Evolutionary conservation across 1,140 invertebrate genomes (phyloP).

Genomic region (Halyomorpha halys): DNA sequence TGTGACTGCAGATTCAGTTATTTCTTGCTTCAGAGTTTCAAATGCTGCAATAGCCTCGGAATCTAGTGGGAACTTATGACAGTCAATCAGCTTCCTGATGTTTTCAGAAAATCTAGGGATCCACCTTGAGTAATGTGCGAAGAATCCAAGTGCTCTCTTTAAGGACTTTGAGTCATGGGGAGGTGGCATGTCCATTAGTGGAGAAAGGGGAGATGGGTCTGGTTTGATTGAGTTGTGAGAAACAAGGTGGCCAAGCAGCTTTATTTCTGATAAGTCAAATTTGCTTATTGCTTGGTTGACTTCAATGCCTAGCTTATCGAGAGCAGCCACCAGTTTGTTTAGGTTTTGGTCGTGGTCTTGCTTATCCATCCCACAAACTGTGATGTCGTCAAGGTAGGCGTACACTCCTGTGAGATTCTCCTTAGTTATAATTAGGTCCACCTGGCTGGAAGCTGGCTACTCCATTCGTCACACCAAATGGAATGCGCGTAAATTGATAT

Average conservation of each 20-base stretch:
- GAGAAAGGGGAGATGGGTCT: background rate
- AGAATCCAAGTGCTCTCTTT: constrained; percentile 6
- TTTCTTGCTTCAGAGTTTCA: background rate
- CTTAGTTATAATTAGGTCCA: too few species aligned
- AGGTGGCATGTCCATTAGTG: background rate
- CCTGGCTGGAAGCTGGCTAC: too few species aligned
- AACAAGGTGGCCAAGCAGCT: background rate
- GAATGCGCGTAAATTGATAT: too few species aligned
- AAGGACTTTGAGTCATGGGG: background rate
- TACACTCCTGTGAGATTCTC: too few species aligned
- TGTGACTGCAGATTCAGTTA: background rate
- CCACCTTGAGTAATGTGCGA: constrained; percentile 14
- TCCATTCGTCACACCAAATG: too few species aligned
- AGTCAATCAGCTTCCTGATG: too few species aligned
- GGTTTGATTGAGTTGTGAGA: background rate
- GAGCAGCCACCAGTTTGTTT: background rate
- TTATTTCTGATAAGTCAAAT: background rate
- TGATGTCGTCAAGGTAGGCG: too few species aligned
- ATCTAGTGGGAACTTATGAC: background rate
- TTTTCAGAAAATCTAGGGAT: background rate
- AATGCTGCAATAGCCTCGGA: background rate
- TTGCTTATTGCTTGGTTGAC: background rate
- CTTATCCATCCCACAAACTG: too few species aligned
- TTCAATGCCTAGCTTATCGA: constrained; percentile 5
- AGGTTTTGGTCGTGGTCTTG: too few species aligned